Percentiles rank a stretch among this genome's conserved stretches.
These are phyloP conservation scores for Branchipolynoe longqiensis DNA, from an alignment of 2,888 invertebrate species.

Conservation along the genomic window DNA sequence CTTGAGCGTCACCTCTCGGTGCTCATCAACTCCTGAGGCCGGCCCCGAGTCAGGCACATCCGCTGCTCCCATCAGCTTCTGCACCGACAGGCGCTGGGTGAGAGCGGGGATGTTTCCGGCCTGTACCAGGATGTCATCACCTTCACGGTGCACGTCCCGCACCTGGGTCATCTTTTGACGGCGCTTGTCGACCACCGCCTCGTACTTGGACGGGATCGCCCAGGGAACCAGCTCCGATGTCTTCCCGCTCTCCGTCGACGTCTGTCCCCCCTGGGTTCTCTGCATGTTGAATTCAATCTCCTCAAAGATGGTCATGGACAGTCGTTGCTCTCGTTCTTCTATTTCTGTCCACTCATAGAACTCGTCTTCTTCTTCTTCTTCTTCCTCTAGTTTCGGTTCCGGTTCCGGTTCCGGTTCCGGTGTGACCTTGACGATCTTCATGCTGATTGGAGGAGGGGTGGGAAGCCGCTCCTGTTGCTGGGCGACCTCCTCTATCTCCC, in stretches of 20 bases:
- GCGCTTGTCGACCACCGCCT: slow-evolving; percentile 63
- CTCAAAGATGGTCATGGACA: slow-evolving; percentile 66
- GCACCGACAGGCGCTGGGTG: background rate
- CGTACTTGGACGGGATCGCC: slow-evolving; percentile 61
- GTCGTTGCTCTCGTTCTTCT: slow-evolving; percentile 66
- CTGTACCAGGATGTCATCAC: slow-evolving; percentile 33
- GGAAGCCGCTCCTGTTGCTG: slow-evolving; percentile 29
- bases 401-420: slow-evolving; percentile 34
- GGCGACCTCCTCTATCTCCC: slow-evolving; percentile 21
- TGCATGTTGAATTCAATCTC: slow-evolving; percentile 64
- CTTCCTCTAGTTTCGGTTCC: slow-evolving; percentile 57
- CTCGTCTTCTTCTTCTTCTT: slow-evolving; percentile 25
- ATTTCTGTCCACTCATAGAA: slow-evolving; percentile 62
- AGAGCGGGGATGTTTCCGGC: slow-evolving; percentile 21
- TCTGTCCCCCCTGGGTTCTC: slow-evolving; percentile 62
- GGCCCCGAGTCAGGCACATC: background rate
- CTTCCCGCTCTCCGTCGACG: background rate
- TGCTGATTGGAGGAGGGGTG: background rate
- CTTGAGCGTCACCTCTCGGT: slow-evolving; percentile 16
- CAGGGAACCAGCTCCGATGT: slow-evolving; percentile 38
- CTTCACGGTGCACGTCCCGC: slow-evolving; percentile 59
- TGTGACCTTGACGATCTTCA: slow-evolving; percentile 23
- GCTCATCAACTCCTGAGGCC: background rate
- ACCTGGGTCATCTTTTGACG: slow-evolving; percentile 63
- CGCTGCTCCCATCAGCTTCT: background rate